These are phyloP conservation scores for Drosophila heteroneura DNA, from an alignment of 2,888 invertebrate species.

Conservation along the genomic window DNA sequence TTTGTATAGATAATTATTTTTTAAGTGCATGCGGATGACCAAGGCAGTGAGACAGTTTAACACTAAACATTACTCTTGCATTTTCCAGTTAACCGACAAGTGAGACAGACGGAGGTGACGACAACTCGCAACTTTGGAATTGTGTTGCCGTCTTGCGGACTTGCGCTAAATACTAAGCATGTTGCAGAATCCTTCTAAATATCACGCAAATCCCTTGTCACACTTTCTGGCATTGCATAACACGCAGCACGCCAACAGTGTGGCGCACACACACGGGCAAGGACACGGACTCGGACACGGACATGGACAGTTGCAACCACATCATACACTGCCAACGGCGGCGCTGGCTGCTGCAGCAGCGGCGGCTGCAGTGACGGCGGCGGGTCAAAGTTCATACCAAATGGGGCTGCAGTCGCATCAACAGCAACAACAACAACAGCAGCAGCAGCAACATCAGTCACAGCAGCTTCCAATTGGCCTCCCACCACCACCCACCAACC, in stretches of 20 bases:
- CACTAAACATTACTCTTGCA: constrained; percentile 55
- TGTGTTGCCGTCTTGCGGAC: constrained; percentile 7
- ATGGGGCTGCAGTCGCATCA: constrained; percentile 67
- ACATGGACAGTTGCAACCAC: constrained; percentile 72
- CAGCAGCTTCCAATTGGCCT: constrained; percentile 64
- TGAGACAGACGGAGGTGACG: constrained; percentile 31
- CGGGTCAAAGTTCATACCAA: constrained; percentile 78
- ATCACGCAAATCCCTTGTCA: constrained; percentile 85
- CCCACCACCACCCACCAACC: constrained; percentile 58
- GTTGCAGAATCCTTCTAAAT: constrained; percentile 86
- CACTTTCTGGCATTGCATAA: constrained; percentile 85
- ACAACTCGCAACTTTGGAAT: constrained; percentile 14
- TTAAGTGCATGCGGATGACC: constrained; percentile 10
- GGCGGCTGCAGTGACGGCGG: constrained; percentile 65
- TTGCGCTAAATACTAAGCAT: constrained; percentile 78
- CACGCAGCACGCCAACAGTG: constrained; percentile 72
- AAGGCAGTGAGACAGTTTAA: constrained; percentile 34
- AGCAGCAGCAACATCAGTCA: constrained; percentile 36
- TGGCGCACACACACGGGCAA: constrained; percentile 49
- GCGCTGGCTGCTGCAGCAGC: constrained; percentile 76
- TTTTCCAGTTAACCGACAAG: constrained; percentile 59
- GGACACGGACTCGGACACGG: constrained; percentile 48
- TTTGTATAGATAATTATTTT: background rate
- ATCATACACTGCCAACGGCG: constrained; percentile 76
- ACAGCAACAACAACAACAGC: constrained; percentile 52